phyloP scores from a whole-genome alignment of 2,888 invertebrate genomes.

The Polyommatus iphigenia region DNA sequence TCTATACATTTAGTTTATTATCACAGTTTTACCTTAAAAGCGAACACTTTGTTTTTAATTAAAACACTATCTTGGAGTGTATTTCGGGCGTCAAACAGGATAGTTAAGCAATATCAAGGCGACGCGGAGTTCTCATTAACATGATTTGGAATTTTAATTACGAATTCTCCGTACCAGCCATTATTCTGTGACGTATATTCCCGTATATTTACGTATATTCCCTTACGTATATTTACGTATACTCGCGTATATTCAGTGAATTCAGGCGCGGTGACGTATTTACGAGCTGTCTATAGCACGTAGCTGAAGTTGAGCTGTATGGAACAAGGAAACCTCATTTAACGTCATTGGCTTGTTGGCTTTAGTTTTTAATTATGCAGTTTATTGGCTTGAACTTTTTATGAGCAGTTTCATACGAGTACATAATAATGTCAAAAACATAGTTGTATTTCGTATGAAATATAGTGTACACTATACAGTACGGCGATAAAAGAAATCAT shows the following conservation, averaged over 20 bases:
- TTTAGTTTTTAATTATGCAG: background rate
- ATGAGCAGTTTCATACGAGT: background rate
- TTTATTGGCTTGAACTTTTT: background rate
- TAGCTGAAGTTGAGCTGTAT: background rate
- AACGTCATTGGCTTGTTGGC: background rate
- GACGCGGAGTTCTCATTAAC: slow-evolving; percentile 20
- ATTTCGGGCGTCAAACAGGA: slow-evolving; percentile 16
- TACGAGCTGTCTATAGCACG: slow-evolving; percentile 7
- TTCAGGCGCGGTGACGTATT: slow-evolving; percentile 17
- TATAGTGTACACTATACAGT: too few species aligned
- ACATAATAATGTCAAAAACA: too few species aligned
- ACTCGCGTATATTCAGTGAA: slow-evolving; percentile 33
- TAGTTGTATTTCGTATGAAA: too few species aligned
- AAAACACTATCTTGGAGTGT: slow-evolving; percentile 13
- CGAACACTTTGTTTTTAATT: background rate
- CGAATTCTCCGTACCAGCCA: slow-evolving; percentile 18
- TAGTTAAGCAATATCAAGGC: slow-evolving; percentile 26
- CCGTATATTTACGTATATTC: slow-evolving; percentile 33
- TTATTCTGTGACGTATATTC: slow-evolving; percentile 24
- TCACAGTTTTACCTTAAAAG: background rate
- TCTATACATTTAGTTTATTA: background rate
- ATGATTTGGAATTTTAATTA: slow-evolving; percentile 29
- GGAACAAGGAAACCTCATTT: background rate
- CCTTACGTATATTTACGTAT: slow-evolving; percentile 7
- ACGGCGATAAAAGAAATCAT: too few species aligned